phyloP scores from a whole-genome alignment of 2,113 vertebrate species.

The Pica pica region DNA sequence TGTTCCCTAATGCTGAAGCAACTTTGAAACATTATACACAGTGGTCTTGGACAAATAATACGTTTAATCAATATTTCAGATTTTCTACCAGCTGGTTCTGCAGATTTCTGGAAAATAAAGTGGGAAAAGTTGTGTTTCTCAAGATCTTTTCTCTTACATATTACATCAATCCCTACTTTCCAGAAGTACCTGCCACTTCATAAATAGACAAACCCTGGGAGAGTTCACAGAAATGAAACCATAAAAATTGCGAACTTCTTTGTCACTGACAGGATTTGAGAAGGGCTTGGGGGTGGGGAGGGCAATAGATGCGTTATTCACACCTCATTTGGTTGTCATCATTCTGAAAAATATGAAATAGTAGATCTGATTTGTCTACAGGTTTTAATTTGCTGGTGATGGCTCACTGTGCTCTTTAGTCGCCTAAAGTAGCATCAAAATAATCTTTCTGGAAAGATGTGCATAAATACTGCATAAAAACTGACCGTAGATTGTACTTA shows the following conservation, averaged over 20 bases:
- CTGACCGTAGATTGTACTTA: background rate
- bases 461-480: background rate
- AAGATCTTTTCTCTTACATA: constrained; percentile 18
- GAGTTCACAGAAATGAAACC: constrained; percentile 19
- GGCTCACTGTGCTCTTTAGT: background rate
- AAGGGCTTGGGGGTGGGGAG: background rate
- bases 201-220: constrained; percentile 6
- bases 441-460: background rate
- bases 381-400: background rate
- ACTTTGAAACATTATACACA: background rate
- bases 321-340: background rate
- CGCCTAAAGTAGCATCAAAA: background rate
- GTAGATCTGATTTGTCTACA: background rate
- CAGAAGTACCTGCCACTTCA: constrained; percentile 28
- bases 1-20: background rate
- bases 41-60: background rate
- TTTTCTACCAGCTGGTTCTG: background rate
- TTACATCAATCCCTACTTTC: constrained; percentile 21
- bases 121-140: background rate
- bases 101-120: background rate
- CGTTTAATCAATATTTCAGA: background rate
- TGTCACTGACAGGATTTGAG: constrained; percentile 12
- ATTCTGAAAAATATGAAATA: background rate
- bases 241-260: background rate
- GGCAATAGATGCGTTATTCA: background rate